Percentiles rank a stretch among this genome's conserved stretches.
phyloP scores from a whole-genome alignment of 2,888 invertebrate genomes.

The Xestia sexstrigata region DNA sequence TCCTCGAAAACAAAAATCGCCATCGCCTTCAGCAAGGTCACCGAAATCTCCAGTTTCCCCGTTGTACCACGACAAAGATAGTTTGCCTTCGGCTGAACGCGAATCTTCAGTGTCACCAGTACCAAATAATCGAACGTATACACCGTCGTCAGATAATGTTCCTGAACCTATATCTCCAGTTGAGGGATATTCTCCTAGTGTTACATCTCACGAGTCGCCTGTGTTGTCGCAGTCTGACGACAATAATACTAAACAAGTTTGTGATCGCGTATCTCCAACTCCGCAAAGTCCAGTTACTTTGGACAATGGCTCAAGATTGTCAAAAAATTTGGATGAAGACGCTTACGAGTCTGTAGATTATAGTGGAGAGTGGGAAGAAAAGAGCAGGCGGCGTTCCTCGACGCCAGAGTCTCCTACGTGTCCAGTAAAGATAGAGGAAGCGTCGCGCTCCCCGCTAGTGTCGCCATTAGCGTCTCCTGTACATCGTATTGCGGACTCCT shows the following conservation, averaged over 20 bases:
- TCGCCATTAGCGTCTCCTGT: conserved; percentile 85
- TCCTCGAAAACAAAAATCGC: conserved; percentile 79
- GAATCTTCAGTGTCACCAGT: conserved; percentile 74
- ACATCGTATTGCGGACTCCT: conserved; percentile 76
- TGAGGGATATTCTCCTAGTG: conserved; percentile 62
- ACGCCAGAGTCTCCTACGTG: conserved; percentile 83
- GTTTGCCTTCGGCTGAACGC: conserved; percentile 61
- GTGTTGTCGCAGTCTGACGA: conserved; percentile 72
- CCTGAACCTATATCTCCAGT: conserved; percentile 66
- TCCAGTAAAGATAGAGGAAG: conserved; percentile 75
- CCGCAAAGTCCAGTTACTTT: conserved; percentile 74
- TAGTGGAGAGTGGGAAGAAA: conserved; percentile 83
- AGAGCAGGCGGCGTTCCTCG: conserved; percentile 83
- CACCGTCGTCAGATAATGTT: conserved; percentile 66
- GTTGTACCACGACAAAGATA: conserved; percentile 72
- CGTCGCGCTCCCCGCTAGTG: conserved; percentile 79
- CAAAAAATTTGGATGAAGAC: conserved; percentile 77
- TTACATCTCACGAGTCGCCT: conserved; percentile 73
- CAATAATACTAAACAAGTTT: conserved; percentile 69
- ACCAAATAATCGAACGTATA: conserved; percentile 68
- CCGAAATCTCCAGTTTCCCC: conserved; percentile 77
- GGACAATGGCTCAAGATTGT: conserved; percentile 75
- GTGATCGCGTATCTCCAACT: conserved; percentile 70
- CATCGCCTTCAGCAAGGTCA: conserved; percentile 80
- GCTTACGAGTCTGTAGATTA: conserved; percentile 82